Evolutionary conservation across 2,888 invertebrate genomes (phyloP).

Genomic region (Amphimallon solstitiale): DNA sequence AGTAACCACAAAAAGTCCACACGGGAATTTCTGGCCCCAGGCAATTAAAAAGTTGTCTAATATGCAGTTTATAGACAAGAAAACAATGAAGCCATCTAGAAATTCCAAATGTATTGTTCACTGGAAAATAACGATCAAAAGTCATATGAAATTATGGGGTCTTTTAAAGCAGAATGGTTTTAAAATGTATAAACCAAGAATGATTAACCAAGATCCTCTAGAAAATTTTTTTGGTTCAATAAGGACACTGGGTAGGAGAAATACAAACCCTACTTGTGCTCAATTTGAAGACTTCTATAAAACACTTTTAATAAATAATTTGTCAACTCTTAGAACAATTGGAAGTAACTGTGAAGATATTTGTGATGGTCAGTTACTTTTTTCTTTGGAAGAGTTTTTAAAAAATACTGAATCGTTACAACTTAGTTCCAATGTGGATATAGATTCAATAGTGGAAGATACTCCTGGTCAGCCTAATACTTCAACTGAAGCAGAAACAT

Average conservation of each 20-base stretch:
- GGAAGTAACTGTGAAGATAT: background rate
- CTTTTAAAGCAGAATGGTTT: too few relatives aligned
- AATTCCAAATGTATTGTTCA: background rate
- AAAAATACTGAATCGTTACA: too few relatives aligned
- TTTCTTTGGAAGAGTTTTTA: background rate
- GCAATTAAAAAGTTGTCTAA: background rate
- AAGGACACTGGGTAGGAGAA: background rate
- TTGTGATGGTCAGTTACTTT: background rate
- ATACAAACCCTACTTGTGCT: background rate
- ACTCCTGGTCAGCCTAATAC: too few relatives aligned
- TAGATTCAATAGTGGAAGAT: too few relatives aligned
- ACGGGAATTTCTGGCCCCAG: background rate
- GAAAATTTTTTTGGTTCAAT: conserved; percentile 30
- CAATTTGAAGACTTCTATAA: conserved; percentile 18
- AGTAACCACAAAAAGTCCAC: too few relatives aligned
- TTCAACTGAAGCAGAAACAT: too few relatives aligned
- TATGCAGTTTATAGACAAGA: background rate
- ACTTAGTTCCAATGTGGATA: too few relatives aligned
- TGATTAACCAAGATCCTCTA: conserved; percentile 8
- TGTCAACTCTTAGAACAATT: background rate
- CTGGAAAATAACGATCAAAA: background rate
- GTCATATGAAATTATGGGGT: background rate
- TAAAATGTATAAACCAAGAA: too few relatives aligned
- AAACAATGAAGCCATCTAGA: too few relatives aligned
- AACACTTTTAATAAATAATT: conserved; percentile 14